Evolutionary conservation across 2,113 vertebrate species (phyloP).

Genomic region (Sander vitreus): DNA sequence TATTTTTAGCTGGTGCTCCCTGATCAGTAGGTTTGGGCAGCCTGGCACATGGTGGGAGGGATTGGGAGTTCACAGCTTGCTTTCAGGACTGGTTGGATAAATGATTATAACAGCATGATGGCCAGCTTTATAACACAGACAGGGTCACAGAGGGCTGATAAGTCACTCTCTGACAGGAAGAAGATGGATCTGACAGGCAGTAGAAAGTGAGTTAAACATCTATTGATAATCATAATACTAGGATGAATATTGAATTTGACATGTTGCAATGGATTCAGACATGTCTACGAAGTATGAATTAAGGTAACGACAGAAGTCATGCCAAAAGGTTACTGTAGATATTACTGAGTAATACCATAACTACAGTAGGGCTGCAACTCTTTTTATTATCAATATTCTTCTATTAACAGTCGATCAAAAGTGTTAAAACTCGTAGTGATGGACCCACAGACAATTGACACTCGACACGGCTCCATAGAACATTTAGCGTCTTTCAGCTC

Average conservation of each 20-base stretch:
- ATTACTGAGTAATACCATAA: neutral
- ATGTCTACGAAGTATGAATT: neutral
- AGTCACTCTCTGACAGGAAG: slow-evolving; percentile 49
- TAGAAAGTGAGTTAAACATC: slow-evolving; percentile 65
- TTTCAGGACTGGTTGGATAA: slow-evolving; percentile 61
- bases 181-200: slow-evolving; percentile 54
- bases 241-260: slow-evolving; percentile 61
- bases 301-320: neutral
- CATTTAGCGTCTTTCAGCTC: neutral
- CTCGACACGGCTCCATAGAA: neutral
- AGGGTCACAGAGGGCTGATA: slow-evolving; percentile 51
- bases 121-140: slow-evolving; percentile 68
- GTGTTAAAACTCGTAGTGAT: neutral
- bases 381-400: neutral
- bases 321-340: neutral
- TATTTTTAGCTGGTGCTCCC: slow-evolving; percentile 37
- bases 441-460: neutral
- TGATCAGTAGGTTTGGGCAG: slow-evolving; percentile 56
- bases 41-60: slow-evolving; percentile 53
- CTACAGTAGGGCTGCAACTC: neutral
- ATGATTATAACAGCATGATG: slow-evolving; percentile 71
- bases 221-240: slow-evolving; percentile 61
- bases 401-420: neutral
- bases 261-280: slow-evolving; percentile 27
- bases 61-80: slow-evolving; percentile 70